A percentile compares a stretch with the other conserved stretches of the same genome.
Conservation (phyloP, 2,888 invertebrate species). For the Himalopsyche kuldschensis region DNA sequence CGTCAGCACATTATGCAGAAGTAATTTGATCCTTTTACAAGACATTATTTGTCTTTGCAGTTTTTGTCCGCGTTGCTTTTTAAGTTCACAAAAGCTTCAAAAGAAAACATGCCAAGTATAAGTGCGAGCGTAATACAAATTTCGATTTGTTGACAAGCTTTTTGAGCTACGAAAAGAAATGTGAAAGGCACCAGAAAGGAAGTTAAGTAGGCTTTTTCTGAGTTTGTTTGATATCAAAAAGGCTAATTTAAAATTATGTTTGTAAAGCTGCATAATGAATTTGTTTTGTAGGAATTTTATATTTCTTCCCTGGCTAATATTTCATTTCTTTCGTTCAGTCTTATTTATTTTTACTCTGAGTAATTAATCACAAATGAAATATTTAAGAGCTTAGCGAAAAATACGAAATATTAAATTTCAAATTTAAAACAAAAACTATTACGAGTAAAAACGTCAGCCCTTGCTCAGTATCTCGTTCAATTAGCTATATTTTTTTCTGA, state of each 20-base stretch:
- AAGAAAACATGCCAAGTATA: background rate
- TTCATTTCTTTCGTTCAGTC: background rate
- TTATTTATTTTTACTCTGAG: too few relatives aligned
- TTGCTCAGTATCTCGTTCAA: too few relatives aligned
- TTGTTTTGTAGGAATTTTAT: background rate
- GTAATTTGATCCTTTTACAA: constrained; percentile 27
- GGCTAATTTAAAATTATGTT: background rate
- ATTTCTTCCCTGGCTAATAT: background rate
- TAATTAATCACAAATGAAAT: too few relatives aligned
- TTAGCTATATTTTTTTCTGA: too few relatives aligned
- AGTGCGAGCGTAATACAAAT: constrained; percentile 1
- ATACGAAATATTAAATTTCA: too few relatives aligned
- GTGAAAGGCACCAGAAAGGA: constrained; percentile 11
- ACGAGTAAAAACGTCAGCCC: too few relatives aligned
- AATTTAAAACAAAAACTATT: too few relatives aligned
- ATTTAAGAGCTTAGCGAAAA: too few relatives aligned
- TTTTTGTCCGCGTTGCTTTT: constrained; percentile 26
- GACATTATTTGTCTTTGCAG: constrained; percentile 17
- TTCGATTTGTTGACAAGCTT: constrained; percentile 31
- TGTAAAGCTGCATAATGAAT: background rate
- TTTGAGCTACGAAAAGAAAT: constrained; percentile 13
- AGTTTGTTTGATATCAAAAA: background rate
- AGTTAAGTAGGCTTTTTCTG: constrained; percentile 15
- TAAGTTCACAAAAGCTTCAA: constrained; percentile 1
- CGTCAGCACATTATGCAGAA: constrained; percentile 21